Base-by-base conservation (phyloP, 2,888 invertebrate species). In the Panopea generosa region DNA sequence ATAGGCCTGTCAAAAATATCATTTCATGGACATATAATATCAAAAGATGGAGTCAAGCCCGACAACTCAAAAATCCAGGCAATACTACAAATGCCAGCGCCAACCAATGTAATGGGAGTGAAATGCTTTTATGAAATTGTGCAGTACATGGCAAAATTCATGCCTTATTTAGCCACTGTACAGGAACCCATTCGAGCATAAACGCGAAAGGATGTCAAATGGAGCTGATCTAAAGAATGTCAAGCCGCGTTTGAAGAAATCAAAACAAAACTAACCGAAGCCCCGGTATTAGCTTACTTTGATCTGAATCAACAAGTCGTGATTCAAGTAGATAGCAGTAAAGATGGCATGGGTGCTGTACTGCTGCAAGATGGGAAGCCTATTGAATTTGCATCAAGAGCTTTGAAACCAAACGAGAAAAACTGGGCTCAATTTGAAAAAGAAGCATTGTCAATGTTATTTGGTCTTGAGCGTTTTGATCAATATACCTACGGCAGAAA, bases 341-440 rank as follows among this genome's bases (percentile, higher is more conserved):
- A 80, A 27, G 60, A 71, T 62, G 82, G 74, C 20, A 18, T 84
- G 20, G 80, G 77, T 11, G 71, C 73, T 20, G 80, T 78, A 1
- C 61, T 84, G 26, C 57, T 81, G 4, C 83, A 85, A 49, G 67
- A 82, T 9, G 77, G 80, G 2, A 57, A 63, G 22, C 81, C 83
- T 0, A 52, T 80, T 2, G 77, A 83, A 59, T 83, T 67, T 52
- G 82, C 84, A 6, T 82, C 76, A 18, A 40, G 82, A 6, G 57
- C 76, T 7, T 56, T 86, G 20, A 73, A 67, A 22, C 16, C 49
- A 11, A 61, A 78, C 11, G 78, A 84, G 60, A 45, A 60, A 27
- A 78, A 78, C 18, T 86, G 80, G 84, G 82, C 84, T 6, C 83
- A 84, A 18, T 82, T 78, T n/a, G 84, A 84, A 59, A 82, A 83